Base-by-base conservation (phyloP, 2,113 vertebrate species). In the Ivindomyrus marchei region DNA sequence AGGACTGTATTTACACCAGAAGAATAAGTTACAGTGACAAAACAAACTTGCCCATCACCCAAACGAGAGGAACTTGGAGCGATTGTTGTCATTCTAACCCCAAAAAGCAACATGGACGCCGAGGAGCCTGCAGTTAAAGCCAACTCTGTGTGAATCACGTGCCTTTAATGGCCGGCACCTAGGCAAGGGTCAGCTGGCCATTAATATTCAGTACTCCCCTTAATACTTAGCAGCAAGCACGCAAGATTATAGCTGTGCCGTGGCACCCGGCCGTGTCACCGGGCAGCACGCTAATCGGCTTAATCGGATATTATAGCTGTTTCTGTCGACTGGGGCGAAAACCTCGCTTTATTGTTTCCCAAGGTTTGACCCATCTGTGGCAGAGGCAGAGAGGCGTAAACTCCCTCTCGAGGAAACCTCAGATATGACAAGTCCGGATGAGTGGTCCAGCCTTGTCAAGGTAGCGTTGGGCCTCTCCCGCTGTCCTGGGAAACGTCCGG, bases 281-380 rank as follows among this genome's bases (percentile, higher is more conserved):
- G 97, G 97, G 97, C 97, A 95, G 97, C 97, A 97, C 97, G 96
- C 97, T 98, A 99, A 99, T 99, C 98, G 98, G 98, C 97, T 98
- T 99, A 98, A 98, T 99, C 97, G 98, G 97, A 98, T 97, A 97
- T 98, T 98, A 97, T 97, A 97, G 97, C 96, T 96, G 97, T 98
- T 62, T 99, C 97, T 99, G 97, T 99, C 97, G 97, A 98, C 97
- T 97, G 97, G 98, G 97, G 97, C 97, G 62, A 98, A 97, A 98
- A 97, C 96, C 94, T 49, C 93, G 94, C 97, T 97, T 97, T 97
- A 97, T 98, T 98, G 97, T 98, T 95, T 97, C 96, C 62, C 95
- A 96, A 97, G 97, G 96, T 97, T 96, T 98, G 97, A 98, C 97
- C 98, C 97, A 91, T 96, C 95, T 95, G 96, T 97, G 97, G 97